Evolutionary conservation across 1,140 invertebrate genomes (phyloP).

Genomic region (Helicoverpa armigera): DNA sequence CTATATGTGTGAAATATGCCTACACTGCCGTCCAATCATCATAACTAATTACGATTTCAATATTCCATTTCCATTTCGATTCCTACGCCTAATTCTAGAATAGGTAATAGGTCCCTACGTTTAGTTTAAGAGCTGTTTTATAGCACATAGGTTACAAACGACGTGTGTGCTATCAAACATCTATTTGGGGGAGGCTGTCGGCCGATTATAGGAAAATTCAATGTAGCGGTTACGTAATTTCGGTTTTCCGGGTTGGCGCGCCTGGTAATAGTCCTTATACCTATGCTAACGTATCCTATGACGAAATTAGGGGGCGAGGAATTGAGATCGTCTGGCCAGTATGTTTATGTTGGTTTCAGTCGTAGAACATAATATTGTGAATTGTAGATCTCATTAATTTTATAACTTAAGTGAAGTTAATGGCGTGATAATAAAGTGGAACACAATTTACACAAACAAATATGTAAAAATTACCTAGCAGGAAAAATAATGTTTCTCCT

Average conservation of each 20-base stretch:
- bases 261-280: slow-evolving; percentile 68
- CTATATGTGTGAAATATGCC: not conserved
- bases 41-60: not conserved
- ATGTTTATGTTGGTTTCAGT: not conserved
- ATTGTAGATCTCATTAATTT: too few relatives aligned
- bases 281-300: slow-evolving; percentile 23
- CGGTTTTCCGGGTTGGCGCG: slow-evolving; percentile 79
- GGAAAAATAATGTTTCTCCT: too few relatives aligned
- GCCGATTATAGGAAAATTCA: slow-evolving; percentile 77
- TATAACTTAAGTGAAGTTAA: too few relatives aligned
- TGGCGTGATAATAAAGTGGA: too few relatives aligned
- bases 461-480: too few relatives aligned
- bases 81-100: too few relatives aligned
- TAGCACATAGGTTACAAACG: not conserved
- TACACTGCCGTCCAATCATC: not conserved
- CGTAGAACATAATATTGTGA: not conserved
- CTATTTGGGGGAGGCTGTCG: slow-evolving; percentile 54
- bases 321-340: not conserved
- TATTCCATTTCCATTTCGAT: not conserved
- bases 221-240: slow-evolving; percentile 80
- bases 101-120: not conserved
- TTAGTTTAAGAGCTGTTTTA: slow-evolving; percentile 18
- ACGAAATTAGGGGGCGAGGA: slow-evolving; percentile 17
- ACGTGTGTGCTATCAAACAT: slow-evolving; percentile 47
- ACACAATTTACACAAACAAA: too few relatives aligned